Conservation (phyloP, 2,888 invertebrate species). For the Campaea margaritaria region DNA sequence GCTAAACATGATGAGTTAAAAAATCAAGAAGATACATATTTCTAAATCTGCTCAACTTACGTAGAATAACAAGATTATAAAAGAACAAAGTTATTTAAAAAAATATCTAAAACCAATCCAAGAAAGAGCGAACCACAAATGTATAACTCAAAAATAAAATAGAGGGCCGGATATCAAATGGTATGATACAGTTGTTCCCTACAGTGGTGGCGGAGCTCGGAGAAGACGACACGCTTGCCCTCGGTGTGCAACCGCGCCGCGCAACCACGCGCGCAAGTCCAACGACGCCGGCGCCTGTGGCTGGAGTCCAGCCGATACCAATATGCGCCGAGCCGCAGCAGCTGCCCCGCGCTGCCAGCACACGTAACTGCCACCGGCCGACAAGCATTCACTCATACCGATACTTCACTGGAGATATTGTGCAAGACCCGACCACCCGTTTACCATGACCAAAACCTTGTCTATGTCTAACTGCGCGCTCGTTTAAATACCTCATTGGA, state of each 20-base stretch:
- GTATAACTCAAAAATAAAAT: neutral
- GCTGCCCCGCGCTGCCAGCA: slow-evolving; percentile 51
- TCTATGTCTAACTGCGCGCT: neutral
- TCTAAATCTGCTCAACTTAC: slow-evolving; percentile 1
- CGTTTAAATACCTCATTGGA: neutral
- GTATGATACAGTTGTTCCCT: slow-evolving; percentile 56
- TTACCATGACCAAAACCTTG: neutral
- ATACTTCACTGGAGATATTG: neutral
- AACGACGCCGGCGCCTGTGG: slow-evolving; percentile 69
- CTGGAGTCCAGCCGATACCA: slow-evolving; percentile 74
- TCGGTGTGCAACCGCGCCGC: slow-evolving; percentile 74
- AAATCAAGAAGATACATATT: slow-evolving; percentile 1
- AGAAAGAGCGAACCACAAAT: neutral
- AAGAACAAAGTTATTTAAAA: too few species aligned
- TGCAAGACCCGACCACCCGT: neutral
- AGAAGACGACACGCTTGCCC: slow-evolving; percentile 73
- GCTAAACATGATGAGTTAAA: slow-evolving; percentile 2
- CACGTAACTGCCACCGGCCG: slow-evolving; percentile 16
- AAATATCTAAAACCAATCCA: neutral
- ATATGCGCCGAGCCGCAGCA: slow-evolving; percentile 70
- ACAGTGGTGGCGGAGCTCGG: slow-evolving; percentile 70
- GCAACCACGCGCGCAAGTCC: slow-evolving; percentile 77
- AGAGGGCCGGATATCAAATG: slow-evolving; percentile 49
- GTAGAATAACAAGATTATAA: too few species aligned
- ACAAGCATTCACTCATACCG: slow-evolving; percentile 17